Evolutionary conservation across 1,140 invertebrate species (phyloP).

Genomic region (Drosophila subobscura): DNA sequence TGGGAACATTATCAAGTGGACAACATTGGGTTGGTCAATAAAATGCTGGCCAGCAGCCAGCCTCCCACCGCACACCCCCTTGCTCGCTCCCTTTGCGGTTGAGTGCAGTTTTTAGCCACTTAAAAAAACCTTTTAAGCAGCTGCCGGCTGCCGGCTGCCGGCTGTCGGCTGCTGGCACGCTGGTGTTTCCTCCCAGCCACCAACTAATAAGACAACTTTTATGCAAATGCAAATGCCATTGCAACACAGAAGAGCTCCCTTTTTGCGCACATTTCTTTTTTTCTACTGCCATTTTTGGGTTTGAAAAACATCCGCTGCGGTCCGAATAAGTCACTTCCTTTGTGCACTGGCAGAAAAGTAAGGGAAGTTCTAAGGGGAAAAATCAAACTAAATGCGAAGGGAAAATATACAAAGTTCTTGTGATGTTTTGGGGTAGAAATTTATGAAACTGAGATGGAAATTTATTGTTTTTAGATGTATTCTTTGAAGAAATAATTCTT

Average conservation of each 20-base stretch:
- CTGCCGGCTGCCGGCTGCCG: conserved; percentile 51
- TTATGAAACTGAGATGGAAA: no score
- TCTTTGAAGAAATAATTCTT: no score
- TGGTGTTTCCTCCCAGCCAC: conserved; percentile 22
- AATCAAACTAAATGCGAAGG: no score
- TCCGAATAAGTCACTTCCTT: conserved; percentile 46
- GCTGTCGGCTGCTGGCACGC: conserved; percentile 7
- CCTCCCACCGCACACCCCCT: background rate
- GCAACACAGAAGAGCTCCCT: conserved; percentile 9
- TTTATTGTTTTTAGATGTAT: no score
- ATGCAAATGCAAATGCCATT: conserved; percentile 67
- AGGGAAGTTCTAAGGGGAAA: no score
- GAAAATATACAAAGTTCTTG: no score
- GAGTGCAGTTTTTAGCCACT: conserved; percentile 43
- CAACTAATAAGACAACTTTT: conserved; percentile 76
- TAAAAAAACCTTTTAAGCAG: conserved; percentile 76
- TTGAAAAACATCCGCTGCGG: conserved; percentile 33
- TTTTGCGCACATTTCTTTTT: background rate
- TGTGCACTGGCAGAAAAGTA: background rate
- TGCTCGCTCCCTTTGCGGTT: background rate
- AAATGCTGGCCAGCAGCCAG: conserved; percentile 39
- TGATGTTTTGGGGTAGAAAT: no score
- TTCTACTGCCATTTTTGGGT: conserved; percentile 23
- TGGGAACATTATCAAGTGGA: conserved; percentile 19
- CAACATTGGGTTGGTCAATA: conserved; percentile 26